Conservation (phyloP, 2,888 invertebrate species). For the Cyclophora punctaria region DNA sequence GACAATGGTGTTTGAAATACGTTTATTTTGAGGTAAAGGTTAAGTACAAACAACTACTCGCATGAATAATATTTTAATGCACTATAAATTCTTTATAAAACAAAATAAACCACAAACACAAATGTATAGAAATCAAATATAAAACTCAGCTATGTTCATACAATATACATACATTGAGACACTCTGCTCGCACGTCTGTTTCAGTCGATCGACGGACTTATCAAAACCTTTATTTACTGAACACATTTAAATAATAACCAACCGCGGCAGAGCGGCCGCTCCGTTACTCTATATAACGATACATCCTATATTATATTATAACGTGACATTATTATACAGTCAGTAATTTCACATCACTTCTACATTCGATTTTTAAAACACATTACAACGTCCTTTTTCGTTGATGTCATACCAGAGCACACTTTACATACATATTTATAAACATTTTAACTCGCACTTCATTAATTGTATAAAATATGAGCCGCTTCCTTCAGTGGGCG, state of each 20-base stretch:
- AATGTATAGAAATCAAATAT: not conserved
- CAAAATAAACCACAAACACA: slow-evolving; percentile 8
- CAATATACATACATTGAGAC: too few species aligned
- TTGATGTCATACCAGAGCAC: slow-evolving; percentile 32
- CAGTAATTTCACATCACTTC: slow-evolving; percentile 40
- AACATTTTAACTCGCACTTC: slow-evolving; percentile 12
- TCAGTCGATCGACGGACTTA: slow-evolving; percentile 9
- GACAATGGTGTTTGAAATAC: not conserved
- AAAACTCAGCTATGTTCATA: not conserved
- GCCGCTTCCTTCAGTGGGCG: slow-evolving; percentile 4
- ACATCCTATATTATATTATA: slow-evolving; percentile 36
- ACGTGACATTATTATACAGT: slow-evolving; percentile 51
- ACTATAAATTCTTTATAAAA: slow-evolving; percentile 3
- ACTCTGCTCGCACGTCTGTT: not conserved
- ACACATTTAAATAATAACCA: slow-evolving; percentile 19
- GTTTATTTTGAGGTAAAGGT: slow-evolving; percentile 1
- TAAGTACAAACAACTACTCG: slow-evolving; percentile 5
- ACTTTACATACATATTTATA: slow-evolving; percentile 21
- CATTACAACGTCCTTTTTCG: slow-evolving; percentile 48
- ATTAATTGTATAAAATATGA: slow-evolving; percentile 16
- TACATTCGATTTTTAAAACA: slow-evolving; percentile 34
- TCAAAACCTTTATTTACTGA: slow-evolving; percentile 10
- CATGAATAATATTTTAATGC: slow-evolving; percentile 9
- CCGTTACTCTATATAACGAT: slow-evolving; percentile 15
- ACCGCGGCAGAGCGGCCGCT: slow-evolving; percentile 36